Evolutionary conservation across 2,888 invertebrate genomes (phyloP).

Genomic region (Fragum fragum): DNA sequence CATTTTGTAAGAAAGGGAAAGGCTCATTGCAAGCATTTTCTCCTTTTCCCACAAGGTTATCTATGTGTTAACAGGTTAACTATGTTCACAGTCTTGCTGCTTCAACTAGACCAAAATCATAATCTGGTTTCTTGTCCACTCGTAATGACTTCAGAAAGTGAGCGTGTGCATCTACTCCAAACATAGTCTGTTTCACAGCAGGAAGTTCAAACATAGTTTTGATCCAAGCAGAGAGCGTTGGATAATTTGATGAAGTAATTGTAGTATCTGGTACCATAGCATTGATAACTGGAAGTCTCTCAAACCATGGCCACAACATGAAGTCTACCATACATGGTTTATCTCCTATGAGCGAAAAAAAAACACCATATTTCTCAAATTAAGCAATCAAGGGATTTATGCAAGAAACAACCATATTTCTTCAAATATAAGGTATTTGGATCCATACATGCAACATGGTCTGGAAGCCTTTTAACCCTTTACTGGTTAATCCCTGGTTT

Average conservation of each 20-base stretch:
- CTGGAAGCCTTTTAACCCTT: too few relatives aligned
- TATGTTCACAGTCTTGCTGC: constrained; percentile 31
- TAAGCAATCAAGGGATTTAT: too few relatives aligned
- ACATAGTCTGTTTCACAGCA: constrained; percentile 73
- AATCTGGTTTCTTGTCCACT: constrained; percentile 73
- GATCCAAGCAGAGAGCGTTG: constrained; percentile 69
- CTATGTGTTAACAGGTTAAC: too few relatives aligned
- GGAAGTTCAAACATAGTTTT: constrained; percentile 73
- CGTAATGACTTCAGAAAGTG: constrained; percentile 67
- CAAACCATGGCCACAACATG: constrained; percentile 84
- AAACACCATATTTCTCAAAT: too few relatives aligned
- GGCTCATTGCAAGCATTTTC: too few relatives aligned
- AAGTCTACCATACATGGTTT: constrained; percentile 78
- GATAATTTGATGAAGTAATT: constrained; percentile 62
- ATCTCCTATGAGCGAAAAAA: constrained; percentile 62
- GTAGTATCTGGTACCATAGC: constrained; percentile 61
- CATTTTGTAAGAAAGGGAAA: too few relatives aligned
- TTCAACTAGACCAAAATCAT: constrained; percentile 69
- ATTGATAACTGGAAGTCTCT: constrained; percentile 75
- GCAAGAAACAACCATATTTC: too few relatives aligned
- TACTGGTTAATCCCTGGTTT: too few relatives aligned
- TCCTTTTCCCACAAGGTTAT: too few relatives aligned
- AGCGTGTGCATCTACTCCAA: constrained; percentile 64
- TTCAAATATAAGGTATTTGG: too few relatives aligned
- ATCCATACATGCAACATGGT: too few relatives aligned